phyloP scores from a whole-genome alignment of 2,888 invertebrate species.

The Steinernema scapterisci region DNA sequence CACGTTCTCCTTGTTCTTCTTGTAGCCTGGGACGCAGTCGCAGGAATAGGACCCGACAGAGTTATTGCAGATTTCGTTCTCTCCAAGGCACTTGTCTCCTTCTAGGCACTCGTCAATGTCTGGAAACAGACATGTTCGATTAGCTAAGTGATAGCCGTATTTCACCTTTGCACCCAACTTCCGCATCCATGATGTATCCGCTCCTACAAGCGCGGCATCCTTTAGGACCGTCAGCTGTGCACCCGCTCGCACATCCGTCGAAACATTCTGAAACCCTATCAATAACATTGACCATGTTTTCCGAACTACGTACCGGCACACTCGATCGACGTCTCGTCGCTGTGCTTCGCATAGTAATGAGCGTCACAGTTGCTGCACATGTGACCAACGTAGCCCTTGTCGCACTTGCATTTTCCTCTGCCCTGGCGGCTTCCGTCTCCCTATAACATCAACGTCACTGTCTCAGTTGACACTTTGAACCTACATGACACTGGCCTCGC shows the following conservation, averaged over 20 bases:
- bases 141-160: neutral
- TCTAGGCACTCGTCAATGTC: slow-evolving; percentile 59
- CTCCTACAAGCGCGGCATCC: slow-evolving; percentile 60
- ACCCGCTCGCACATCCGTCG: slow-evolving; percentile 63
- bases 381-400: slow-evolving; percentile 80
- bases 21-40: slow-evolving; percentile 60
- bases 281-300: neutral
- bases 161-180: slow-evolving; percentile 58
- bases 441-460: slow-evolving; percentile 64
- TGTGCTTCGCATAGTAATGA: slow-evolving; percentile 51
- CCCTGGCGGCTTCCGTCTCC: slow-evolving; percentile 91
- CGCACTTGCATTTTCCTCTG: slow-evolving; percentile 86
- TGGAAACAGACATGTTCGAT: too few relatives aligned
- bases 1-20: slow-evolving; percentile 51
- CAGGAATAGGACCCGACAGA: slow-evolving; percentile 59
- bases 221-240: slow-evolving; percentile 49
- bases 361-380: slow-evolving; percentile 79
- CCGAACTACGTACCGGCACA: slow-evolving; percentile 51
- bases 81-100: slow-evolving; percentile 46
- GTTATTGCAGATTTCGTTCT: slow-evolving; percentile 60
- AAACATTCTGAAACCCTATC: slow-evolving; percentile 57
- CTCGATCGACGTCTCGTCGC: slow-evolving; percentile 47
- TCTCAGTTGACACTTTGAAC: too few relatives aligned
- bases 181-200: slow-evolving; percentile 55
- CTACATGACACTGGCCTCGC: slow-evolving; percentile 79